Percentiles rank a stretch among this genome's conserved stretches.
phyloP scores from a whole-genome alignment of 2,113 vertebrate species.

The Synodontis membranacea region DNA sequence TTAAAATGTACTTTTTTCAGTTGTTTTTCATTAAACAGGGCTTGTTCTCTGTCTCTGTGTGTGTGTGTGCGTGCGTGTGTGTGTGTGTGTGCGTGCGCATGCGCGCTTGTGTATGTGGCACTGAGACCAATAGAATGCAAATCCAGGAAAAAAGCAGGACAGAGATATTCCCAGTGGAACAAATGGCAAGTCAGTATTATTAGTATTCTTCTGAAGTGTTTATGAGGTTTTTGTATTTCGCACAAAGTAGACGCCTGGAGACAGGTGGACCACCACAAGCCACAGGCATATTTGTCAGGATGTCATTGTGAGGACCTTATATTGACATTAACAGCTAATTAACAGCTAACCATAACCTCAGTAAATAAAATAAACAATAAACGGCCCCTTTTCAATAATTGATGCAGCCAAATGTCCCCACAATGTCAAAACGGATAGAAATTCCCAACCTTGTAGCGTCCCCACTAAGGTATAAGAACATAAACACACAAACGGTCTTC shows the following conservation, averaged over 20 bases:
- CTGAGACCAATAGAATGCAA: constrained; percentile 37
- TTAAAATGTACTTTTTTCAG: constrained; percentile 42
- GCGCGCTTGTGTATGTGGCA: constrained; percentile 32
- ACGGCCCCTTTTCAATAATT: neutral
- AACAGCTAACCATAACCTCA: neutral
- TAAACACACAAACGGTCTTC: constrained; percentile 12
- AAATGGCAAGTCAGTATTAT: constrained; percentile 45
- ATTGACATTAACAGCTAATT: neutral
- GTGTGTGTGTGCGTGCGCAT: constrained; percentile 45
- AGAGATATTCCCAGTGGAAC: constrained; percentile 23
- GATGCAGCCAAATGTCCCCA: neutral
- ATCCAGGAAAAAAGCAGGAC: constrained; percentile 30
- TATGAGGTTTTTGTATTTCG: constrained; percentile 46
- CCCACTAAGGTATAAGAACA: neutral
- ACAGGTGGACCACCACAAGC: constrained; percentile 32
- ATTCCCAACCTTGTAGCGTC: neutral
- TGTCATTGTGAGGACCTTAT: neutral
- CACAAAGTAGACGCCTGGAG: constrained; percentile 45
- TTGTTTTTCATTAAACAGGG: constrained; percentile 53
- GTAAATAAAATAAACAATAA: neutral
- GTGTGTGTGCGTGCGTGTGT: constrained; percentile 39
- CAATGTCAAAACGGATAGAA: neutral
- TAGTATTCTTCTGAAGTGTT: constrained; percentile 52
- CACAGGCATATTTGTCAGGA: neutral
- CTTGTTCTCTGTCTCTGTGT: constrained; percentile 36